Percentiles rank a stretch among this genome's conserved stretches.
Conservation (phyloP, 2,113 vertebrate genomes). For the Neofelis nebulosa region DNA sequence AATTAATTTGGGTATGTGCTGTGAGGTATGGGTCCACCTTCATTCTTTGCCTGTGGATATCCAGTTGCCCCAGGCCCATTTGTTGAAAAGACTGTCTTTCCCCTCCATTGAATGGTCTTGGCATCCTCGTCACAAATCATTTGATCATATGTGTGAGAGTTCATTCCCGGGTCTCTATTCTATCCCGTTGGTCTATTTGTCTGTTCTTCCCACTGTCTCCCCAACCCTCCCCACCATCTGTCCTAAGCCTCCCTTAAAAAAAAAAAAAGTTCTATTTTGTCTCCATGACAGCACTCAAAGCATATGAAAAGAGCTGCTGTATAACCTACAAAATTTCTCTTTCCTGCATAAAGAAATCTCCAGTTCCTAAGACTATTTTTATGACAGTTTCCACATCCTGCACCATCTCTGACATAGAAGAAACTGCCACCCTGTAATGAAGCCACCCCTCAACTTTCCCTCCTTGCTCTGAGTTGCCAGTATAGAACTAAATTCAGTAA, state of each 20-base stretch:
- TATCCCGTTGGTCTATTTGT: not conserved
- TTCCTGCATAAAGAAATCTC: not conserved
- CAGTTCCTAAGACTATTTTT: not conserved
- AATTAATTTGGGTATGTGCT: not conserved
- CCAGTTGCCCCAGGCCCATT: not conserved
- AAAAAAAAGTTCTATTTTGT: not conserved
- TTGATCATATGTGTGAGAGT: not conserved
- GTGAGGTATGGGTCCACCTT: not conserved
- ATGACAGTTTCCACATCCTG: not conserved
- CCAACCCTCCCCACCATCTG: not conserved
- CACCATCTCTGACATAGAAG: not conserved
- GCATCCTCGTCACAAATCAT: not conserved
- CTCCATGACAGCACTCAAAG: not conserved
- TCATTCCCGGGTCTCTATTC: not conserved
- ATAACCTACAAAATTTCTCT: not conserved
- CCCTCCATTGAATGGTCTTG: not conserved
- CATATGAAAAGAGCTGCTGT: not conserved
- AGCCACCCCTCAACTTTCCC: not conserved
- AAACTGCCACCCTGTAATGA: not conserved
- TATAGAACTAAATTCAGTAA: not conserved
- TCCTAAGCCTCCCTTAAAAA: not conserved
- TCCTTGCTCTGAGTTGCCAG: not conserved
- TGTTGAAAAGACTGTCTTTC: not conserved
- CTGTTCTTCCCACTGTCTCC: not conserved
- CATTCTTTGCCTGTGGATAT: not conserved